phyloP scores from a whole-genome alignment of 2,888 invertebrate genomes.

The Caenorhabditis auriculariae region DNA sequence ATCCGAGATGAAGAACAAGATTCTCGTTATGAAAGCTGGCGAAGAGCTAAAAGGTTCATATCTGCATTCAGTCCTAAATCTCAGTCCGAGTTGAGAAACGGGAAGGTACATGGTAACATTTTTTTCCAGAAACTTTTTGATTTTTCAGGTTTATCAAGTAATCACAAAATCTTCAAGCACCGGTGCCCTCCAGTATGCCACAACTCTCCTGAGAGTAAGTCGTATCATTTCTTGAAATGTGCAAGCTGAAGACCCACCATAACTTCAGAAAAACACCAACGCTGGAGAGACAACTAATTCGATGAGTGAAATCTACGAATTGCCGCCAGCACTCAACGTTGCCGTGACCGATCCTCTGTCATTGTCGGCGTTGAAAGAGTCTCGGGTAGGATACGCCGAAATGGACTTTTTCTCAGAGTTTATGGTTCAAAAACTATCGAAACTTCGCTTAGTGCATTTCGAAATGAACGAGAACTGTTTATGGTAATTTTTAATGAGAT shows the following conservation, averaged over 20 bases:
- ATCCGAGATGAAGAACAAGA: constrained; percentile 19
- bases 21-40: constrained; percentile 32
- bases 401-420: too few relatives aligned
- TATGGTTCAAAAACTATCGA: too few relatives aligned
- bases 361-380: constrained; percentile 6
- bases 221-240: background rate
- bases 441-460: too few relatives aligned
- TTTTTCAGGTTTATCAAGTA: constrained; percentile 2
- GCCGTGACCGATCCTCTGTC: constrained; percentile 13
- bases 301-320: constrained; percentile 25
- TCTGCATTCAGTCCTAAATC: constrained; percentile 41
- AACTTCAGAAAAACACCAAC: background rate
- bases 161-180: constrained; percentile 34
- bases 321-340: constrained; percentile 26
- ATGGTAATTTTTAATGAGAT: too few relatives aligned
- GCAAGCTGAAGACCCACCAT: background rate
- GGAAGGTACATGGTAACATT: background rate
- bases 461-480: too few relatives aligned
- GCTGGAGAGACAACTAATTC: constrained; percentile 8
- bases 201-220: constrained; percentile 7
- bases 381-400: constrained; percentile 7
- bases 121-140: background rate
- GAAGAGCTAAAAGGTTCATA: constrained; percentile 38
- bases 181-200: constrained; percentile 22
- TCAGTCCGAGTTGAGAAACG: constrained; percentile 25